These are phyloP conservation scores for Nephila pilipes DNA, from an alignment of 1,140 invertebrate species.

Conservation along the genomic window DNA sequence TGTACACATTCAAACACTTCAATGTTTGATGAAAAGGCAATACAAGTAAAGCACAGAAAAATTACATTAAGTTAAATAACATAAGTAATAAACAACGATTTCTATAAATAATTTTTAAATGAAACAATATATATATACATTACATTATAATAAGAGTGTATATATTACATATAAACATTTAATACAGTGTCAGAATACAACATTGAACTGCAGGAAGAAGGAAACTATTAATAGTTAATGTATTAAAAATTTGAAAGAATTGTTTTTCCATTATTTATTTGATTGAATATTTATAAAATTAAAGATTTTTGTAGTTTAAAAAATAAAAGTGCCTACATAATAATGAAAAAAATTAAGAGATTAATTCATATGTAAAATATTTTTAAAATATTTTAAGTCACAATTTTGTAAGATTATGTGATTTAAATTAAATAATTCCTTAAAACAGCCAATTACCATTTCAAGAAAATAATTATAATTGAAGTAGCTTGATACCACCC, in stretches of 20 bases:
- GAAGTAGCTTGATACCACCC: neutral
- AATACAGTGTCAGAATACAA: constrained; percentile 48
- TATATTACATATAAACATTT: constrained; percentile 61
- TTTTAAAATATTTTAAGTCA: neutral
- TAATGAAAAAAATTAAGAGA: neutral
- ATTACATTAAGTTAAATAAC: constrained; percentile 42
- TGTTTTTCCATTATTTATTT: neutral
- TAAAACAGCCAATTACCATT: neutral
- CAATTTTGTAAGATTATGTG: neutral
- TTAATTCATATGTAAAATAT: neutral
- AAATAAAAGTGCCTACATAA: neutral
- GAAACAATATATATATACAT: constrained; percentile 60
- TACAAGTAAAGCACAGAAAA: constrained; percentile 56
- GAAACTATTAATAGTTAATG: constrained; percentile 4
- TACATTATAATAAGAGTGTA: neutral
- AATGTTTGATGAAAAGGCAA: constrained; percentile 42
- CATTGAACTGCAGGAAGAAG: constrained; percentile 51
- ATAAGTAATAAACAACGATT: constrained; percentile 31
- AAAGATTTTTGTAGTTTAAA: neutral
- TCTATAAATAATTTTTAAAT: constrained; percentile 25
- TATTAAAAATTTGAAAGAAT: neutral
- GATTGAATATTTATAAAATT: neutral
- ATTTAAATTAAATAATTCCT: neutral
- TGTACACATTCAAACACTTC: constrained; percentile 62
- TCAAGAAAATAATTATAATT: neutral